A percentile compares a stretch with the other conserved stretches of the same genome.
phyloP scores from a whole-genome alignment of 2,113 vertebrate genomes.

The Oriolus oriolus region DNA sequence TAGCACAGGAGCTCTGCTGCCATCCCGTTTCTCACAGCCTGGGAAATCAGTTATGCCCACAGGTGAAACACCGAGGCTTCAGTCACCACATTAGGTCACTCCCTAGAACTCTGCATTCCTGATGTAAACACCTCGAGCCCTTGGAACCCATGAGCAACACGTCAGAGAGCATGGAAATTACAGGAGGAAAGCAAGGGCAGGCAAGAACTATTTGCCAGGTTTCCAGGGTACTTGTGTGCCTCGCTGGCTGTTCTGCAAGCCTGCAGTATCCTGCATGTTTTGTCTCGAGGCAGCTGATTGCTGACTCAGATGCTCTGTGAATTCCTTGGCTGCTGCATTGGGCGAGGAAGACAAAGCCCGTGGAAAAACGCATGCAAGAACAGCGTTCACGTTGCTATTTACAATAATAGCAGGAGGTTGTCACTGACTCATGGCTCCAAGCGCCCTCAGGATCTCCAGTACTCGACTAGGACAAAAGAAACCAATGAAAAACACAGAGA shows the following conservation, averaged over 20 bases:
- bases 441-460: slow-evolving; percentile 4
- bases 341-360: background rate
- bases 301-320: slow-evolving; percentile 62
- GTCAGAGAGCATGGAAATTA: slow-evolving; percentile 4
- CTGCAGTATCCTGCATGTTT: slow-evolving; percentile 30
- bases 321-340: slow-evolving; percentile 27
- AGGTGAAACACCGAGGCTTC: background rate
- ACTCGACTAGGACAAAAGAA: slow-evolving; percentile 5
- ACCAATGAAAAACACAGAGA: background rate
- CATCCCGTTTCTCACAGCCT: background rate
- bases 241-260: background rate
- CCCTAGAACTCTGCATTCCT: slow-evolving; percentile 16
- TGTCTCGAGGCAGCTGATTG: slow-evolving; percentile 55
- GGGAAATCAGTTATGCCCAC: slow-evolving; percentile 16
- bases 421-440: slow-evolving; percentile 49
- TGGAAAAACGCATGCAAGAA: slow-evolving; percentile 20
- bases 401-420: slow-evolving; percentile 48
- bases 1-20: background rate
- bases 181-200: slow-evolving; percentile 8
- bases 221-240: slow-evolving; percentile 14
- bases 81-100: background rate
- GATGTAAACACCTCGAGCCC: slow-evolving; percentile 9
- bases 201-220: slow-evolving; percentile 1
- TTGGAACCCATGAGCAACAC: background rate
- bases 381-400: slow-evolving; percentile 47